These are phyloP conservation scores for Drymonia ruficornis DNA, from an alignment of 2,888 invertebrate species.

Conservation along the genomic window DNA sequence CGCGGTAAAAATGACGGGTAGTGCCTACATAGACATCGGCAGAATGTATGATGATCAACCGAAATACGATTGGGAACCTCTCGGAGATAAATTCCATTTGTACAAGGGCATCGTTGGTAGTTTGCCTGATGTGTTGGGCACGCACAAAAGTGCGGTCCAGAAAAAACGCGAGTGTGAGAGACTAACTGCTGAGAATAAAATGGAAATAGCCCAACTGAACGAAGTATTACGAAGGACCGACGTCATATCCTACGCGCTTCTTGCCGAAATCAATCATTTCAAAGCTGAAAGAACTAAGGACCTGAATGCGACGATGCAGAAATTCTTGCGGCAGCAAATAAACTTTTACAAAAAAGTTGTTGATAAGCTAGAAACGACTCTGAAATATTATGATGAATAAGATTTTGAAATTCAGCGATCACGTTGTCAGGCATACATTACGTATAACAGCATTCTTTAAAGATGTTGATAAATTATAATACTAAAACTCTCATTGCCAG, in stretches of 20 bases:
- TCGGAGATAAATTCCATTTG: conserved; percentile 95
- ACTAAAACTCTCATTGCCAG: background rate
- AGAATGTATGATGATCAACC: conserved; percentile 96
- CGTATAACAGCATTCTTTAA: conserved; percentile 25
- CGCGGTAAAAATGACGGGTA: conserved; percentile 94
- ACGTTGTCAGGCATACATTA: background rate
- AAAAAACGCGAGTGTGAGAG: conserved; percentile 96
- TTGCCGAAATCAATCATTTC: conserved; percentile 98
- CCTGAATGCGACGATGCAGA: conserved; percentile 93
- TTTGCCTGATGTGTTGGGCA: conserved; percentile 95
- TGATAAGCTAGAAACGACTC: conserved; percentile 87
- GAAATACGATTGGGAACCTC: conserved; percentile 94
- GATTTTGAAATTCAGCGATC: conserved; percentile 4
- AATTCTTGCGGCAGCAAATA: conserved; percentile 95
- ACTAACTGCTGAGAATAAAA: conserved; percentile 91
- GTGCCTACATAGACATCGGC: conserved; percentile 95
- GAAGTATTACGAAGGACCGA: conserved; percentile 94
- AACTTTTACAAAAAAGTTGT: conserved; percentile 95
- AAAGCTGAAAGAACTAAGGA: conserved; percentile 94
- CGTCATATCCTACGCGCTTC: conserved; percentile 95
- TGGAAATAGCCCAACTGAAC: conserved; percentile 91
- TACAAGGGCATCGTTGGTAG: conserved; percentile 96
- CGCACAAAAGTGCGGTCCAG: conserved; percentile 95
- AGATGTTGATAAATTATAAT: conserved; percentile 4
- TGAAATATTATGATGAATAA: conserved; percentile 78